phyloP scores from a whole-genome alignment of 2,797 vertebrate species.

The Semotilus atromaculatus region DNA sequence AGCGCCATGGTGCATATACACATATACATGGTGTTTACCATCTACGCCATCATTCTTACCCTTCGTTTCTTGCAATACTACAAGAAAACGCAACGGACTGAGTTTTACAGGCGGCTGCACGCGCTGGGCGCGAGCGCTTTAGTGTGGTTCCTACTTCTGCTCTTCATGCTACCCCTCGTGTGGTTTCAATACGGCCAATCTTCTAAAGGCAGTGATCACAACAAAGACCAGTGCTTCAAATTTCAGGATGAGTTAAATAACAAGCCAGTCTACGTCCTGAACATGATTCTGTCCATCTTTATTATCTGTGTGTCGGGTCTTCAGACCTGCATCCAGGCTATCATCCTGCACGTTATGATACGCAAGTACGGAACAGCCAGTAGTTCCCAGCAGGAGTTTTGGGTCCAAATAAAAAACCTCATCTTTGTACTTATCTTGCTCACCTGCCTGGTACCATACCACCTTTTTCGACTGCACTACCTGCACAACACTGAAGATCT shows the following conservation, averaged over 20 bases:
- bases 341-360: conserved; percentile 73
- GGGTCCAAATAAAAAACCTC: conserved; percentile 87
- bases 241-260: conserved; percentile 72
- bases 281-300: conserved; percentile 74
- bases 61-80: conserved; percentile 84
- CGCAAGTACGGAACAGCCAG: conserved; percentile 70
- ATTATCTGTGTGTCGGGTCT: conserved; percentile 67
- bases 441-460: conserved; percentile 88
- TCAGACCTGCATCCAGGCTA: conserved; percentile 78
- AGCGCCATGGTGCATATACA: conserved; percentile 91
- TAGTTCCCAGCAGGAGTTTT: conserved; percentile 86
- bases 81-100: conserved; percentile 71
- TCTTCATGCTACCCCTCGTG: conserved; percentile 70
- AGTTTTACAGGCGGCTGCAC: conserved; percentile 79
- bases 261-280: conserved; percentile 60
- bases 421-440: conserved; percentile 87
- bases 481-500: neutral
- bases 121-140: conserved; percentile 73
- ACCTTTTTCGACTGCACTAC: conserved; percentile 85
- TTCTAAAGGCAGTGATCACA: fast-evolving
- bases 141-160: conserved; percentile 79
- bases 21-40: conserved; percentile 89
- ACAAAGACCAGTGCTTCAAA: conserved; percentile 72
- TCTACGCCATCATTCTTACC: conserved; percentile 86
- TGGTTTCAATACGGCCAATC: conserved; percentile 71